These are phyloP conservation scores for Trachemys scripta DNA, from an alignment of 2,113 vertebrate genomes.

Conservation along the genomic window DNA sequence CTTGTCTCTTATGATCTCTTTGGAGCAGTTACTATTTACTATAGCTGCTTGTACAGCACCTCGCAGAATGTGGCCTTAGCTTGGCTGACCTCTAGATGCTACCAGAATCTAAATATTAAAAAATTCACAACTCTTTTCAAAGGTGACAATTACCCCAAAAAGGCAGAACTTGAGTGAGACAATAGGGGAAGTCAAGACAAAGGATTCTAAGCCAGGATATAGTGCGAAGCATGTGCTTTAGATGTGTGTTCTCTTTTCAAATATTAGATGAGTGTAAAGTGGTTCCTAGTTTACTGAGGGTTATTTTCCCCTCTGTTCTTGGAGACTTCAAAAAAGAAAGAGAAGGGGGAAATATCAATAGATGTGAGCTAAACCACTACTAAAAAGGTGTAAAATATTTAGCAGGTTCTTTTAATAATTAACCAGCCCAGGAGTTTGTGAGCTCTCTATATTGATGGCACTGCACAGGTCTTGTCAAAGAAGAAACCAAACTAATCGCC, in stretches of 20 bases:
- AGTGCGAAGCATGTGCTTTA: neutral
- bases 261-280: neutral
- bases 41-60: neutral
- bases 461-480: constrained; percentile 16
- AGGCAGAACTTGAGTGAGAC: neutral
- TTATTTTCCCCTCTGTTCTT: neutral
- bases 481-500: neutral
- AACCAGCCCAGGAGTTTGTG: constrained; percentile 38
- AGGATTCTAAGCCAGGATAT: neutral
- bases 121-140: neutral
- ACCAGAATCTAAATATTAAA: neutral
- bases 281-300: neutral
- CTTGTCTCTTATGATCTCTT: neutral
- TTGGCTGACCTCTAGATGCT: neutral
- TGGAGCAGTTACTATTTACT: neutral
- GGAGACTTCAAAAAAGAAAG: constrained; percentile 1
- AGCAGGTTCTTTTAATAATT: constrained; percentile 60
- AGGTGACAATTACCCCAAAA: neutral
- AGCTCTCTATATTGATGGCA: constrained; percentile 28
- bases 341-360: neutral
- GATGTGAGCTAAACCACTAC: constrained; percentile 15
- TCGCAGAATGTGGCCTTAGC: neutral
- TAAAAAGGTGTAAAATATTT: constrained; percentile 68
- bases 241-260: neutral
- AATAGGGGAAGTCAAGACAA: neutral